A percentile compares a stretch with the other conserved stretches of the same genome.
Conservation (phyloP, 2,113 vertebrate species). For the Nerophis lumbriciformis region DNA sequence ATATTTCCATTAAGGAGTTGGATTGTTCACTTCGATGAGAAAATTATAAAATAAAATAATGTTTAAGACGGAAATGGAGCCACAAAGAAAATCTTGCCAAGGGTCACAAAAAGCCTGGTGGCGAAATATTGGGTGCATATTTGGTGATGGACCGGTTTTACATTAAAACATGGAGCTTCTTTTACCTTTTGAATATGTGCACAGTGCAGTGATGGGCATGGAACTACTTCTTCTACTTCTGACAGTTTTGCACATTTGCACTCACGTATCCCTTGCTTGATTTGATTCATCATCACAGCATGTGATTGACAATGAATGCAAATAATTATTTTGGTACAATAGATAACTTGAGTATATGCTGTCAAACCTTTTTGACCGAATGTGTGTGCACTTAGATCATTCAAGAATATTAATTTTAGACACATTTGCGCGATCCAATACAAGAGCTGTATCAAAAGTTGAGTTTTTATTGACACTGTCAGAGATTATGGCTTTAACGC, state of each 20-base stretch:
- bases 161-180: constrained; percentile 53
- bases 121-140: too few relatives aligned
- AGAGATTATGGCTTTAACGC: too few relatives aligned
- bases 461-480: neutral
- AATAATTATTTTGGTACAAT: constrained; percentile 58
- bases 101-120: too few relatives aligned
- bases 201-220: too few relatives aligned
- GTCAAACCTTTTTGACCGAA: constrained; percentile 27
- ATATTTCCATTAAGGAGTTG: too few relatives aligned
- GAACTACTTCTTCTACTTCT: neutral
- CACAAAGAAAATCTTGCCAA: too few relatives aligned
- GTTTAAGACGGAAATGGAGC: too few relatives aligned
- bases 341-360: constrained; percentile 37
- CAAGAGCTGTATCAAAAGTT: neutral
- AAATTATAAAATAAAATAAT: too few relatives aligned
- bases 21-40: too few relatives aligned
- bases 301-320: constrained; percentile 54
- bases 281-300: constrained; percentile 1
- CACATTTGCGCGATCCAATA: neutral
- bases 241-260: constrained; percentile 46
- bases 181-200: neutral
- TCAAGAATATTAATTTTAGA: neutral
- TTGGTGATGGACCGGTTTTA: constrained; percentile 11
- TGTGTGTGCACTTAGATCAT: constrained; percentile 30
- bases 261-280: constrained; percentile 33